A percentile compares a stretch with the other conserved stretches of the same genome.
Evolutionary conservation across 1,140 invertebrate genomes (phyloP).

Genomic region (Brachionus calyciflorus): DNA sequence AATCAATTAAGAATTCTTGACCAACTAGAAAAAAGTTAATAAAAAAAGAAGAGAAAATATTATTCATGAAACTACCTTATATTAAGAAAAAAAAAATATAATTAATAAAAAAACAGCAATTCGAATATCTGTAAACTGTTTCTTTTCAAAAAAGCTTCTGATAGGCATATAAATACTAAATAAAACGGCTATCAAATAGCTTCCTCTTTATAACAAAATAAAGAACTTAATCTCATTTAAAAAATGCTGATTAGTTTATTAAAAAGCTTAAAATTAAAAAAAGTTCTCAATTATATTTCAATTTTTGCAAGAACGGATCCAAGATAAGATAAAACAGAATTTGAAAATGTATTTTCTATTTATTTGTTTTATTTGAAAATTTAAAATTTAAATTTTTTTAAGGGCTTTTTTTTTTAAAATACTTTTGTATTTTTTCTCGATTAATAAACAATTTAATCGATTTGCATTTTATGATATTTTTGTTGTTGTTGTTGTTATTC

Average conservation of each 20-base stretch:
- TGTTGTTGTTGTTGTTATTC: too few species aligned
- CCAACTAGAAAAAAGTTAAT: too few species aligned
- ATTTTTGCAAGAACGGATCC: too few species aligned
- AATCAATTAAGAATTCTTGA: too few species aligned
- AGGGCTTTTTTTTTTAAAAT: conserved; percentile 1
- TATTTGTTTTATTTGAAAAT: too few species aligned
- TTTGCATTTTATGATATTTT: conserved; percentile 21
- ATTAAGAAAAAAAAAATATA: too few species aligned
- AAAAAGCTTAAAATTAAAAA: conserved; percentile 5
- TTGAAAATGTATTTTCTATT: too few species aligned
- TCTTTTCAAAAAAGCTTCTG: neutral
- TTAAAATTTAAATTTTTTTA: conserved; percentile 21
- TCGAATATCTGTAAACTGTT: neutral
- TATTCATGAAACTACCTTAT: too few species aligned
- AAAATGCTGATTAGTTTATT: conserved; percentile 30
- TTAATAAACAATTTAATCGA: conserved; percentile 42
- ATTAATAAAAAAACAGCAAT: neutral
- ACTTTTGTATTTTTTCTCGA: too few species aligned
- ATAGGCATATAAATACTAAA: neutral
- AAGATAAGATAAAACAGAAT: too few species aligned
- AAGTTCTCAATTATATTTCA: too few species aligned
- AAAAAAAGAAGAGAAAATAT: too few species aligned
- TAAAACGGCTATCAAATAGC: neutral
- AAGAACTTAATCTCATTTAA: conserved; percentile 16
- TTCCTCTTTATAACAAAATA: neutral